phyloP scores from a whole-genome alignment of 2,113 vertebrate genomes.

The Amblyopsis rosae region DNA sequence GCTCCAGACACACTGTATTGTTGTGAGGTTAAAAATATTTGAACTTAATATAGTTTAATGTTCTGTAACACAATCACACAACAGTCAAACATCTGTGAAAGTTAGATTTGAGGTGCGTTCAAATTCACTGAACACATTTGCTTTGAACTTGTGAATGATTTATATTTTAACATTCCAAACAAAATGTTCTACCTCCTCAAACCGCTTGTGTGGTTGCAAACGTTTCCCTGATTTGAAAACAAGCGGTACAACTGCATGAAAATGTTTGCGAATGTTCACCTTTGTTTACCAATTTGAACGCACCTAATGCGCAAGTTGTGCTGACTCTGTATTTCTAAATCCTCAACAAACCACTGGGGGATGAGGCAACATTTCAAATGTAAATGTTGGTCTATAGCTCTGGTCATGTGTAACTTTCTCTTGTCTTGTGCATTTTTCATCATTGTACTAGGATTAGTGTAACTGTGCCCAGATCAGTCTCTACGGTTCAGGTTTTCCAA shows the following conservation, averaged over 20 bases:
- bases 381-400: conserved; percentile 19
- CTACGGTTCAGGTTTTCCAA: conserved; percentile 46
- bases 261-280: too few species aligned
- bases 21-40: background rate
- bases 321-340: conserved; percentile 46
- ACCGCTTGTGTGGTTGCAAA: too few species aligned
- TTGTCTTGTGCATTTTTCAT: conserved; percentile 15
- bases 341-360: conserved; percentile 29
- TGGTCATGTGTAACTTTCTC: conserved; percentile 11
- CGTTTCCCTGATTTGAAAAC: too few species aligned
- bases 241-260: too few species aligned
- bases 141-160: too few species aligned
- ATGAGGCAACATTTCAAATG: conserved; percentile 38
- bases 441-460: conserved; percentile 20
- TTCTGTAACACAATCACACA: background rate
- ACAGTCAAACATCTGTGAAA: too few species aligned
- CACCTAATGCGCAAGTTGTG: conserved; percentile 14
- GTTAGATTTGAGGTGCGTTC: too few species aligned
- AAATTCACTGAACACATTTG: too few species aligned
- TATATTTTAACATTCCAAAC: too few species aligned
- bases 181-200: too few species aligned
- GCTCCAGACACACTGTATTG: background rate
- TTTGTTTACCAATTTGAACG: too few species aligned
- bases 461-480: conserved; percentile 26
- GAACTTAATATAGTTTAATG: background rate